Base-by-base conservation (phyloP, 2,888 invertebrate species). In the Sinhomidia bicolor region DNA sequence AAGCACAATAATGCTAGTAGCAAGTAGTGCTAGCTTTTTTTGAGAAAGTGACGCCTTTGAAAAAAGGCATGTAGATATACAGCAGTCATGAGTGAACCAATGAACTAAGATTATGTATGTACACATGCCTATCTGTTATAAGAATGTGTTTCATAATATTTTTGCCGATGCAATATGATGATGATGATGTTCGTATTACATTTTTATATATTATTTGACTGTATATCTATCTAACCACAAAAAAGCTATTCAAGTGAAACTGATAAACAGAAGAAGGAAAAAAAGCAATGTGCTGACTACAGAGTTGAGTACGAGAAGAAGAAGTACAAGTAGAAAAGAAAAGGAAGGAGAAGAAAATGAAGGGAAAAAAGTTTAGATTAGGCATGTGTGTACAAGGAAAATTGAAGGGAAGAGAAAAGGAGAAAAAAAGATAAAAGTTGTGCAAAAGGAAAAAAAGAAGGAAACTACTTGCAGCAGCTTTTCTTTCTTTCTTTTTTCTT, bases 231-330 rank as follows among this genome's bases (percentile, higher is more conserved):
- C 74, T 71, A 87, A 87, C 87, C 87, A 81, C 87, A 87, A 71
- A 32, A 76, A 86, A 86, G 54, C 76, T 62, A 81, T 87, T 87
- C 87, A 81, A 87, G 74, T 74, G 76, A 81, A 87, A 87, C 87
- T 87, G 87, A 81, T 81, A 87, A 87, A 81, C 81, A 87, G 74
- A 44, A 57, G 51, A 51, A 84, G 32, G 23, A 32, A 60, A 41
- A 60, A 74, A 84, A n/a, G n/a, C n/a, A n/a, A n/a, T n/a, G 41
- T 76, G 76, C 76, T 76, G 71, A 71, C 71, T 71, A 44, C 20
- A 12, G 26, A 51, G 10, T 26, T 29, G 26, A 29, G 20, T 74
- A 74, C 0, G 6, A 54, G n/a, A 14, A 20, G 44, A 23, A 36
- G 54, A 36, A 76, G 14, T 10, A 12, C n/a, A 29, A 62, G 62